These are phyloP conservation scores for Drosophila malerkotliana DNA, from an alignment of 1,140 invertebrate genomes.

Conservation along the genomic window DNA sequence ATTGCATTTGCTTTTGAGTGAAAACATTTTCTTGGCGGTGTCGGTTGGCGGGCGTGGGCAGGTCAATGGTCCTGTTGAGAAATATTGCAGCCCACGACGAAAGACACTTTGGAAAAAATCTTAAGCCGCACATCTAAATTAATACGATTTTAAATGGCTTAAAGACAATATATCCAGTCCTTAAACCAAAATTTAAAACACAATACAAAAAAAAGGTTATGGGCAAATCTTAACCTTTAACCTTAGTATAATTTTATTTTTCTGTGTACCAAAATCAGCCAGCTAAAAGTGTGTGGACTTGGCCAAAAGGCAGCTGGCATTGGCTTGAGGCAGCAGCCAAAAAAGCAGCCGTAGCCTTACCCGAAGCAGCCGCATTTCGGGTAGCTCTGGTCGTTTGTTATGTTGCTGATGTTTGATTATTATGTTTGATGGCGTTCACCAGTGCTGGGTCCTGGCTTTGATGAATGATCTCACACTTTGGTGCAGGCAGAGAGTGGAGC, in stretches of 20 bases:
- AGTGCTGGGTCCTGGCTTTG: constrained; percentile 57
- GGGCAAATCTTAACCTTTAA: too few relatives aligned
- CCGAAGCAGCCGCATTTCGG: constrained; percentile 61
- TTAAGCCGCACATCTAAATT: not conserved
- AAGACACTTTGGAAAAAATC: constrained; percentile 5
- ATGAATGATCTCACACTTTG: constrained; percentile 76
- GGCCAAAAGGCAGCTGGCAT: constrained; percentile 39
- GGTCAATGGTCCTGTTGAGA: constrained; percentile 70
- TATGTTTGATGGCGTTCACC: constrained; percentile 78
- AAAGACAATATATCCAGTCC: too few relatives aligned
- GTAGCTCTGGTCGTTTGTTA: constrained; percentile 75
- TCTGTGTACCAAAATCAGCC: not conserved
- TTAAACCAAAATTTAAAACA: too few relatives aligned
- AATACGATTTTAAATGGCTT: too few relatives aligned
- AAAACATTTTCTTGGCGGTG: constrained; percentile 73
- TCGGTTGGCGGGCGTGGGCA: constrained; percentile 38
- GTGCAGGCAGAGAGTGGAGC: constrained; percentile 39
- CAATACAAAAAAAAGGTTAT: too few relatives aligned
- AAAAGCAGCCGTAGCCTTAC: constrained; percentile 32
- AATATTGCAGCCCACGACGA: constrained; percentile 52
- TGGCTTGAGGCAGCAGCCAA: constrained; percentile 37
- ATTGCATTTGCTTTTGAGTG: constrained; percentile 82
- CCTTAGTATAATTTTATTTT: not conserved
- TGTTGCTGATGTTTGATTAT: constrained; percentile 82
- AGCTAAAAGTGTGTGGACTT: constrained; percentile 21